A percentile compares a stretch with the other conserved stretches of the same genome.
These are phyloP conservation scores for Sinohyriopsis cumingii DNA, from an alignment of 2,888 invertebrate species.

Conservation along the genomic window DNA sequence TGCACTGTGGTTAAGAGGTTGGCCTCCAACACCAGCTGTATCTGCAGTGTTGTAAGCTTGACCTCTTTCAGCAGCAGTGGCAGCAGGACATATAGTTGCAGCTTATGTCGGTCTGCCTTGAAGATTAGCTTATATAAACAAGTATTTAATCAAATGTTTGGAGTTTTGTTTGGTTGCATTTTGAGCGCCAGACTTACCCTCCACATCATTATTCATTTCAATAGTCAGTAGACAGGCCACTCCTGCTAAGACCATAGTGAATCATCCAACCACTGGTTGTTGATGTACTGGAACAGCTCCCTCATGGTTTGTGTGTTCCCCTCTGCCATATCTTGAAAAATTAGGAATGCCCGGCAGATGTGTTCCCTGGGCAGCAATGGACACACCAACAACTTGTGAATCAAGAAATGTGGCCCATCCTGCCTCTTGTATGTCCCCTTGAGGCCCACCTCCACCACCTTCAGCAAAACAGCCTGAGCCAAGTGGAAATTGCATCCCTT, in stretches of 20 bases:
- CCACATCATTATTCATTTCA: constrained; percentile 21
- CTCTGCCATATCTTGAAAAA: constrained; percentile 3
- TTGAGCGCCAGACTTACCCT: constrained; percentile 2
- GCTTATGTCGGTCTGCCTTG: too few relatives aligned
- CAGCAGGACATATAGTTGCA: too few relatives aligned
- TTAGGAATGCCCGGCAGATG: constrained; percentile 13
- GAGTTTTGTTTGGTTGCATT: too few relatives aligned
- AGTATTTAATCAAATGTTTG: too few relatives aligned
- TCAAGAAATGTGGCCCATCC: constrained; percentile 5
- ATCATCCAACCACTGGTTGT: constrained; percentile 3
- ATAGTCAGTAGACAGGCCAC: constrained; percentile 12
- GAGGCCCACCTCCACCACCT: constrained; percentile 12
- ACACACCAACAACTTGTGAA: constrained; percentile 14
- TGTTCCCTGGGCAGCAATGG: constrained; percentile 20
- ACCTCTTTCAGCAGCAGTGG: too few relatives aligned
- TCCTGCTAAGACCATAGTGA: constrained; percentile 3
- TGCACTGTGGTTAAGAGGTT: too few relatives aligned
- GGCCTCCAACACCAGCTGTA: too few relatives aligned
- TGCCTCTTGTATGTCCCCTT: constrained; percentile 12
- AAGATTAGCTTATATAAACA: too few relatives aligned
- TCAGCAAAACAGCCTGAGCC: constrained; percentile 15
- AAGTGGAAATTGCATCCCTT: constrained; percentile 25
- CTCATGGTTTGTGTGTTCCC: neutral
- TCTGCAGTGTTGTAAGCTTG: too few relatives aligned
- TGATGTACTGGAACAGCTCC: constrained; percentile 7